phyloP scores from a whole-genome alignment of 1,140 invertebrate species.

The Lasaia peninsularis region DNA sequence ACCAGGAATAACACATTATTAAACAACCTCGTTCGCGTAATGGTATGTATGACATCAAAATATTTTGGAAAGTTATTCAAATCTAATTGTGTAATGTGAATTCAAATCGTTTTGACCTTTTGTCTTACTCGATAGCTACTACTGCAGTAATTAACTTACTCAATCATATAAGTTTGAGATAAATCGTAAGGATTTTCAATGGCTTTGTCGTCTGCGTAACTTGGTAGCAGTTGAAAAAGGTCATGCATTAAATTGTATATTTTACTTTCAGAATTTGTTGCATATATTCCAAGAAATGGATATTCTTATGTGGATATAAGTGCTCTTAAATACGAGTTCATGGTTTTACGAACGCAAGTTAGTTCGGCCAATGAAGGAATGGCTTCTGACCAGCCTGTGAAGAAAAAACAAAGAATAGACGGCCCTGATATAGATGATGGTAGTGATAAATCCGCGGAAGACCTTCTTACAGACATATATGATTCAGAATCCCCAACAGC shows the following conservation, averaged over 20 bases:
- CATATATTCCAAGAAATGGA: constrained; percentile 3
- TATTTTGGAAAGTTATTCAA: constrained; percentile 76
- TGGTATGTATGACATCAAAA: constrained; percentile 77
- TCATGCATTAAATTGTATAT: constrained; percentile 63
- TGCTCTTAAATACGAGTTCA: constrained; percentile 30
- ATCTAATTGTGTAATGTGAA: constrained; percentile 24
- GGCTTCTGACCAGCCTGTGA: constrained; percentile 85
- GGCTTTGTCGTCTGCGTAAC: constrained; percentile 75
- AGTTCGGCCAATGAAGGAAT: constrained; percentile 71
- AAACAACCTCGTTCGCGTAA: constrained; percentile 64
- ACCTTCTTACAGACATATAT: constrained; percentile 60
- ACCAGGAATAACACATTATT: constrained; percentile 35
- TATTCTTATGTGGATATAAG: constrained; percentile 1
- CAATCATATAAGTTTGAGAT: neutral
- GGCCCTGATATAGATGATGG: constrained; percentile 76
- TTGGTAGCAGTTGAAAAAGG: constrained; percentile 72
- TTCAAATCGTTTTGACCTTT: constrained; percentile 8
- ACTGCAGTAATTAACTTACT: constrained; percentile 3
- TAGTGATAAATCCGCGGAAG: constrained; percentile 74
- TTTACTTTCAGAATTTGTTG: constrained; percentile 59
- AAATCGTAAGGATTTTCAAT: constrained; percentile 22
- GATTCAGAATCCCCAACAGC: constrained; percentile 53
- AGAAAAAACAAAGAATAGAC: constrained; percentile 84
- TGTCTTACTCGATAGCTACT: neutral
- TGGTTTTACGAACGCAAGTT: constrained; percentile 48